Base-by-base conservation (phyloP, 2,888 invertebrate species). In the Philereme vetulata region DNA sequence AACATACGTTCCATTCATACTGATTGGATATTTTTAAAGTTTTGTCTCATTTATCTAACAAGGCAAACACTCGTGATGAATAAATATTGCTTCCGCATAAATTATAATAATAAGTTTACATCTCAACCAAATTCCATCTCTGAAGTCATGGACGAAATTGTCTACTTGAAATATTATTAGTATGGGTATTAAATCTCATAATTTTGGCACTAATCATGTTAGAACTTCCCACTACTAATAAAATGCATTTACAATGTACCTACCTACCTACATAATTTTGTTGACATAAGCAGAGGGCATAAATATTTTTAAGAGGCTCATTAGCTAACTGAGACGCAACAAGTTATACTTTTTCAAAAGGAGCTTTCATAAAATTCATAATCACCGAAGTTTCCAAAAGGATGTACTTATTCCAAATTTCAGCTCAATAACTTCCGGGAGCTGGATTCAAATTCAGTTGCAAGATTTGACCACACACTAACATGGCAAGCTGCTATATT, bases 1-100 rank as follows among this genome's bases (percentile, higher is more conserved):
- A 69, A 70, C 62, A 65, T 51, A 62, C 44, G 44, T 45, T 68
- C 61, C 74, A 76, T 77, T 77, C 78, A 78, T 73, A 73, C 38
- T 38, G 71, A 67, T 59, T 57, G 61, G 56, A 56, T 76, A 78
- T 76, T 72, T 77, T 68, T 72, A 73, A 51, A 63, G 11, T 62
- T 42, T 49, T 66, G 71, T 72, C 71, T 72, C 66, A 56, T 60
- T 48, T 43, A 40, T 46, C 50, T 8, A 43, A 56, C 34, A 44
- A 54, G 42, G 56, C 44, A 40, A 70, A 67, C 70, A 72, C 62
- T 71, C 64, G 72, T 60, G 67, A 8, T 66, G 50, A 57, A 62
- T 62, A 61, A 60, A 62, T 64, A 64, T 67, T 54, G 40, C 55
- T 60, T 65, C 54, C 38, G 56, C 34, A 66, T 64, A 67, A 65